Conservation (phyloP, 1,140 invertebrate genomes). For the Probaryconus sp. region DNA sequence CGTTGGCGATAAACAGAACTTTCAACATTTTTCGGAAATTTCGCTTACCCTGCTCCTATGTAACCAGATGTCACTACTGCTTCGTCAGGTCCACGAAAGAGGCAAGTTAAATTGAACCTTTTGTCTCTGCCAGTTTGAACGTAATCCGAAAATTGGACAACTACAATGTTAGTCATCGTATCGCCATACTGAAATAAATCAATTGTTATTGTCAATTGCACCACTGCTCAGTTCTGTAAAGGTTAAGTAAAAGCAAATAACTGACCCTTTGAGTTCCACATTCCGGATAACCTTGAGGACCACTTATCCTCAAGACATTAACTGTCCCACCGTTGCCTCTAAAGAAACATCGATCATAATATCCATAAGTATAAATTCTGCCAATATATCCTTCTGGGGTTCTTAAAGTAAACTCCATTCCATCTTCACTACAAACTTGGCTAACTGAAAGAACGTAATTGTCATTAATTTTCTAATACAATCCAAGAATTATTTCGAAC, state of each 20-base stretch:
- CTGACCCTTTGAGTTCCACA: conserved; percentile 87
- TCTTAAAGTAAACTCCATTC: conserved; percentile 93
- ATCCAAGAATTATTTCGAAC: too few species aligned
- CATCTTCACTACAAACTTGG: conserved; percentile 94
- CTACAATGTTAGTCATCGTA: conserved; percentile 95
- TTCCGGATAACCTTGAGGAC: conserved; percentile 92
- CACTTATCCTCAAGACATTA: conserved; percentile 90
- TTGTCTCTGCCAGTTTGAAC: conserved; percentile 95
- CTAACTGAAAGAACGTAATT: conserved; percentile 86
- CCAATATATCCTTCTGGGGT: conserved; percentile 93
- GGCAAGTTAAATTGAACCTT: conserved; percentile 93
- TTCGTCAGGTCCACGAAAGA: conserved; percentile 93
- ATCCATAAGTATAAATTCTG: conserved; percentile 94
- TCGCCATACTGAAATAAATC: conserved; percentile 87
- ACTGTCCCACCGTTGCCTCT: conserved; percentile 90
- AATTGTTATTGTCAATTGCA: background rate
- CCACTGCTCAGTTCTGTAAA: too few species aligned
- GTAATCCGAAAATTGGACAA: conserved; percentile 95
- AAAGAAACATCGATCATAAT: conserved; percentile 94
- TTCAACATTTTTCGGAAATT: too few species aligned
- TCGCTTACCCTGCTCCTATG: conserved; percentile 94
- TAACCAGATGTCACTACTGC: conserved; percentile 95
- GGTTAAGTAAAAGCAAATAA: conserved; percentile 20
- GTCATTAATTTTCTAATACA: too few species aligned
- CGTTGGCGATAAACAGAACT: too few species aligned